phyloP scores from a whole-genome alignment of 1,140 invertebrate genomes.

The Meloidogyne exigua region DNA sequence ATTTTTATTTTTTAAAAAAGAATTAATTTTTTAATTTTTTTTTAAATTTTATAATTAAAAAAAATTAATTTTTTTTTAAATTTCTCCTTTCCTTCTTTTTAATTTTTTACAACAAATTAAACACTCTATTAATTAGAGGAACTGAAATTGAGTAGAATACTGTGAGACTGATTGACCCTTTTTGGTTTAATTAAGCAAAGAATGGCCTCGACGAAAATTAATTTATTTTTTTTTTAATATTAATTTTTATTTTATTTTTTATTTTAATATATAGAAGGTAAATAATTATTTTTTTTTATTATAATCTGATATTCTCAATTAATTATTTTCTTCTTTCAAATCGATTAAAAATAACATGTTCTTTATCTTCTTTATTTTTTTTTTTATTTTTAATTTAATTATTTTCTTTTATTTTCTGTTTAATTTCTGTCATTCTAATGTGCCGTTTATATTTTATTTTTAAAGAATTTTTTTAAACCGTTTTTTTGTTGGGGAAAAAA shows the following conservation, averaged over 20 bases:
- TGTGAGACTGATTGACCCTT: conserved; percentile 4
- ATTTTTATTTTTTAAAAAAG: too few relatives aligned
- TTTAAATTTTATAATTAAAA: not conserved
- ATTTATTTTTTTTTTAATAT: conserved; percentile 5
- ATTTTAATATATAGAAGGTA: not conserved
- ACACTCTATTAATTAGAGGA: not conserved
- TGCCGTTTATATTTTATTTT: not conserved
- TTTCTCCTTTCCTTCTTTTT: not conserved
- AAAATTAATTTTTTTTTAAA: not conserved
- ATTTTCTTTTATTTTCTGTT: not conserved
- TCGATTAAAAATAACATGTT: not conserved
- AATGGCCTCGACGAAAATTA: not conserved
- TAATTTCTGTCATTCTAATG: not conserved
- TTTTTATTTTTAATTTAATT: not conserved
- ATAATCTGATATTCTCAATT: too few relatives aligned
- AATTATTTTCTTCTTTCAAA: not conserved
- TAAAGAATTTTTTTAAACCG: not conserved
- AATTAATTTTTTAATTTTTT: too few relatives aligned
- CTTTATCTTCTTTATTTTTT: not conserved
- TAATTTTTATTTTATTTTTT: not conserved
- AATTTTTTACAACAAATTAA: not conserved
- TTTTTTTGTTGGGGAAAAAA: not conserved
- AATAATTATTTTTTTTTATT: too few relatives aligned
- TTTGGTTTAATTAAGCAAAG: not conserved
- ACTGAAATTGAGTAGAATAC: not conserved